Percentiles rank a stretch among this genome's conserved stretches.
Evolutionary conservation across 2,113 vertebrate genomes (phyloP).

Genomic region (Nyctereutes procyonoides): DNA sequence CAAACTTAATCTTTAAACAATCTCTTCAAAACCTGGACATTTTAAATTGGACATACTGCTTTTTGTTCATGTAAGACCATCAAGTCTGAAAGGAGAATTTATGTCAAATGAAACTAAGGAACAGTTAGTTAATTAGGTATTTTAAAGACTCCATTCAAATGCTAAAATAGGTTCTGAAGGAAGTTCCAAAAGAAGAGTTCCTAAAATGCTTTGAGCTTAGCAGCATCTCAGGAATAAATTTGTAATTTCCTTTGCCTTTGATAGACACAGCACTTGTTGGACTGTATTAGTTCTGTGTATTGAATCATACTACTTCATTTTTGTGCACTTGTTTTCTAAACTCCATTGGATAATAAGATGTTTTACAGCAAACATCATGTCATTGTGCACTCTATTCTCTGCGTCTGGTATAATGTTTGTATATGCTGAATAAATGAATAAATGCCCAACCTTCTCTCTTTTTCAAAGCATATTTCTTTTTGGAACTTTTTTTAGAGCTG

Average conservation of each 20-base stretch:
- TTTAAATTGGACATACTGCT: background rate
- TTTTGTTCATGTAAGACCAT: background rate
- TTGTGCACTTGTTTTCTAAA: background rate
- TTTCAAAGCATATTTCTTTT: background rate
- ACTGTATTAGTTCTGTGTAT: background rate
- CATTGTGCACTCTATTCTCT: background rate
- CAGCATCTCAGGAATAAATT: background rate
- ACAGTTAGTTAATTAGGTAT: background rate
- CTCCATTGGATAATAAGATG: background rate
- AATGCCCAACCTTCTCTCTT: background rate
- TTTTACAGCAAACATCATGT: background rate
- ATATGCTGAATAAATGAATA: background rate
- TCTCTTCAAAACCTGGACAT: conserved; percentile 23
- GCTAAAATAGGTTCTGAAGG: background rate
- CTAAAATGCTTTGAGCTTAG: background rate
- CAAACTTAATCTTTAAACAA: conserved; percentile 13
- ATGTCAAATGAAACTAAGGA: conserved; percentile 38
- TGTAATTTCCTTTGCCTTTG: background rate
- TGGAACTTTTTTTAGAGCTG: background rate
- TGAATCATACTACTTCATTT: background rate
- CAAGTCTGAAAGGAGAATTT: conserved; percentile 28
- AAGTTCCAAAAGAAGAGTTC: background rate
- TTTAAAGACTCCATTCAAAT: background rate
- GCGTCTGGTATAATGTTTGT: background rate
- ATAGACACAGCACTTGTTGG: background rate